Evolutionary conservation across 2,888 invertebrate species (phyloP), one percentile per base, ranked within the genome.

Genomic region (Flexamia atlantica): DNA sequence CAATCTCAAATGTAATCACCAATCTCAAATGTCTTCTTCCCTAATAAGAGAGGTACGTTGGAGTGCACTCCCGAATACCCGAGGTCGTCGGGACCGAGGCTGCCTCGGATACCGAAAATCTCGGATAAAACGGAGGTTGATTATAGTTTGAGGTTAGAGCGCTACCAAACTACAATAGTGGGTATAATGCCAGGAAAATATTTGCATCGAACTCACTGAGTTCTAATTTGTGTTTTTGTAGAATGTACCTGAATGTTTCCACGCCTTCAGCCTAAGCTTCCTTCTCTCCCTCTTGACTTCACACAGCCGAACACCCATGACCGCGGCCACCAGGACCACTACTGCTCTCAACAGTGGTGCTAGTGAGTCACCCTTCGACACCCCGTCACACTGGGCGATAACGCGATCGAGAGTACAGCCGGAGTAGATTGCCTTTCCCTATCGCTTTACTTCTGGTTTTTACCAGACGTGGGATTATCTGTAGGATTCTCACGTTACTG

Each of bases 361-460:
- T 9, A 3, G 46, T 46, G 46, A 46, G 46, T 53, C 53, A 53
- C 46, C 7, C 20, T 23, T 4, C 53, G 53, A 53, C 53, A 53
- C 3, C 53, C 53, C 23, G n/a, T n/a, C n/a, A n/a, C n/a, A n/a
- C 53, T 14, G 23, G 17, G 7, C 46, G 12, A 46, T 46, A 4
- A 4, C 2, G 12, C 17, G 17, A 46, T 17, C 4, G 12, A 46
- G 46, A 46, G 46, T 46, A 4, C 46, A 9, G 14, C 46, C 4
- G 2, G 46, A 64, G 64, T 64, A 17, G 64, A 64, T 64, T 28
- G 28, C 64, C 64, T 64, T 64, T 64, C 64, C 28, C 64, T 64
- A 64, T 64, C 64, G 64, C 4, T 64, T 64, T 64, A 64, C 64
- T 64, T 64, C 64, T 30, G 14, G 64, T 64, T 64, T 64, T 64